Evolutionary conservation across 2,888 invertebrate species (phyloP).

Genomic region (Drosophila nigritarsus): DNA sequence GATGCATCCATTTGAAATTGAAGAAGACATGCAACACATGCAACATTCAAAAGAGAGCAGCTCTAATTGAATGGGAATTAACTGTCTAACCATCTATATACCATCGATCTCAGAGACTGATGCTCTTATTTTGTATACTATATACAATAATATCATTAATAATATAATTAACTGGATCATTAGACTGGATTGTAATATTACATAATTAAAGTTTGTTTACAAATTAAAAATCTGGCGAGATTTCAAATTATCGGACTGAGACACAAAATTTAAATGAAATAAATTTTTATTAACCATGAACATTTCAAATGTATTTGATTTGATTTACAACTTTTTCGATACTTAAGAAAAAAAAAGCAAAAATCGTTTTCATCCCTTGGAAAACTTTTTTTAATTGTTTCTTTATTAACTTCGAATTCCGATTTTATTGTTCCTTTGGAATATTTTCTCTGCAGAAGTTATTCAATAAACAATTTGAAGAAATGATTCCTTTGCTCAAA

Average conservation of each 20-base stretch:
- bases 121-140: background rate
- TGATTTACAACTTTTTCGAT: background rate
- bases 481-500: background rate
- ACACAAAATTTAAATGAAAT: background rate
- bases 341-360: background rate
- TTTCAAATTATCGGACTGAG: background rate
- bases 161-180: background rate
- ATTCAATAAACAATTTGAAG: slow-evolving; percentile 1
- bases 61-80: background rate
- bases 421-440: background rate
- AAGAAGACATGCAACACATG: background rate
- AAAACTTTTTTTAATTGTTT: background rate
- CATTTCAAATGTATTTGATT: background rate
- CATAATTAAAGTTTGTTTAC: background rate
- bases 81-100: background rate
- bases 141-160: background rate
- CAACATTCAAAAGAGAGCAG: background rate
- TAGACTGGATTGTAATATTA: background rate
- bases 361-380: background rate
- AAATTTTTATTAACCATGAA: background rate
- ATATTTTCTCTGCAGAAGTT: background rate
- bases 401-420: background rate
- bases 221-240: background rate
- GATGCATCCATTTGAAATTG: background rate
- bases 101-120: background rate